Evolutionary conservation across 1,140 invertebrate genomes (phyloP), one percentile per base, ranked within the genome.

Genomic region (Dolichoris vasculosae): DNA sequence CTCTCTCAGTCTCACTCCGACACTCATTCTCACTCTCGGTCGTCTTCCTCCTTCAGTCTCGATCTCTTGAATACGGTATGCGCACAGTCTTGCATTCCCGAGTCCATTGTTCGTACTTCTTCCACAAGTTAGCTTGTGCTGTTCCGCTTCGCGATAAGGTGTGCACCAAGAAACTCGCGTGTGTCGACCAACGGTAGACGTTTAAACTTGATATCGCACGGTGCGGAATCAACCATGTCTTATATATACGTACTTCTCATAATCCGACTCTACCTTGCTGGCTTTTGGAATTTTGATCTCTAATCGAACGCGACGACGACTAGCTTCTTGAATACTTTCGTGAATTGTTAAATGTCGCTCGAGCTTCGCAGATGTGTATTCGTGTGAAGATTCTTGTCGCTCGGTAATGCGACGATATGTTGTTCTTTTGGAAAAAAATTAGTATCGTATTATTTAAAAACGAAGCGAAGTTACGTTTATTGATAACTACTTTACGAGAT

Each of bases 81-180:
- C 9, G 23, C 55, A n/a, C 40, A 32, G 17, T 43, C 43, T 46
- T n/a, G 55, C 59, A 17, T 71, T 76, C 51, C 51, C 26, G 2
- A 76, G 51, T 83, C 71, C 71, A 83, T 83, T 76, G 82, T 83
- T 83, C 55, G 51, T 30, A 83, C 71, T 76, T 83, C 55, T 64
- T 67, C 63, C 13, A n/a, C 40, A 43, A 80, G 59, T 80, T 71
- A 30, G 63, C 63, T 23, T 35, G 13, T 8, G 75, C 67, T n/a
- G 64, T n/a, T 63, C 51, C 38, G 13, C 77, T 38, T 55, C 7
- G 51, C 82, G 82, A 83, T 73, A 73, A 83, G 82, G 48, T 35
- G 30, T 2, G 46, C 59, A 26, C n/a, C 48, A 32, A 83, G 69
- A 82, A 73, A 83, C 71, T 83, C 82, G 48, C 71, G 69, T 63